Conservation (phyloP, 2,113 vertebrate species). For the Asarcornis scutulata region DNA sequence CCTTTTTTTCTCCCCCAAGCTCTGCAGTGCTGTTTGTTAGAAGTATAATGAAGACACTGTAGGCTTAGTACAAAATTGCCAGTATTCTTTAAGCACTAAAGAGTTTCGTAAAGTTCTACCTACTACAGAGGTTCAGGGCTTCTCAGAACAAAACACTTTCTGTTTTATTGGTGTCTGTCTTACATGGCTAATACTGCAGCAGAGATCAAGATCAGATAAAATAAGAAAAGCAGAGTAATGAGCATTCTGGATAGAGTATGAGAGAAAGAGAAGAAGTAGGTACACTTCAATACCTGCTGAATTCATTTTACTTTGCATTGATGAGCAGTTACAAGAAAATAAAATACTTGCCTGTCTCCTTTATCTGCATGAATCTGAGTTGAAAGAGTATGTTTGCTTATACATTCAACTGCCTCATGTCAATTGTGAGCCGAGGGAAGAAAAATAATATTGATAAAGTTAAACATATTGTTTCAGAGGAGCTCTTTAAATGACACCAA, state of each 20-base stretch:
- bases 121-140: neutral
- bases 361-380: neutral
- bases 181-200: neutral
- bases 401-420: neutral
- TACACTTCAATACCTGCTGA: neutral
- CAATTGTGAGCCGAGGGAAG: neutral
- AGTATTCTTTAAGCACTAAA: neutral
- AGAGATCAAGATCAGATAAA: neutral
- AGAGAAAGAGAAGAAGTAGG: neutral
- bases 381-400: neutral
- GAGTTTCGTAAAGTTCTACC: neutral
- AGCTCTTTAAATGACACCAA: neutral
- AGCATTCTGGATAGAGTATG: neutral
- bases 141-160: neutral
- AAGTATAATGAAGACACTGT: neutral
- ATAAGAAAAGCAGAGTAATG: neutral
- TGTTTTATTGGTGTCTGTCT: neutral
- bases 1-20: neutral
- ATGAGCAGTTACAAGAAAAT: neutral
- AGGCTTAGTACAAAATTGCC: neutral
- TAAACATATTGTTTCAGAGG: neutral
- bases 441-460: neutral
- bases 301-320: neutral
- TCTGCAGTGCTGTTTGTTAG: neutral
- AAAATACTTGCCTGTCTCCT: neutral